Evolutionary conservation across 2,888 invertebrate genomes (phyloP).

Genomic region (Pimpla rufipes): DNA sequence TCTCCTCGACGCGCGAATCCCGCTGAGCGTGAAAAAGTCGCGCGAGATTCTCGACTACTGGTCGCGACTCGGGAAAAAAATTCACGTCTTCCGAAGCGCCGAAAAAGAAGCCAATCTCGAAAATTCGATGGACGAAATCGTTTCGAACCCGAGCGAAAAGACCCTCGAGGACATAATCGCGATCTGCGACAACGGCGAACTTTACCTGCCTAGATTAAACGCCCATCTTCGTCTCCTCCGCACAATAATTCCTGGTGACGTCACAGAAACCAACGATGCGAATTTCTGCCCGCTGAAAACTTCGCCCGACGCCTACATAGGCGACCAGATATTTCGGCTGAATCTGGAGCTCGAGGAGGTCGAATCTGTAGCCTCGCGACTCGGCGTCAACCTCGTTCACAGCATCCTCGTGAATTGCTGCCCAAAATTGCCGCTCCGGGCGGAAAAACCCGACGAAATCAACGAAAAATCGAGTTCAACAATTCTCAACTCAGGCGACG

Average conservation of each 20-base stretch:
- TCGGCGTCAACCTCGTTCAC: slow-evolving; percentile 91
- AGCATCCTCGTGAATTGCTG: slow-evolving; percentile 91
- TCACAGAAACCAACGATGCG: slow-evolving; percentile 30
- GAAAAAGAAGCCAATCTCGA: slow-evolving; percentile 52
- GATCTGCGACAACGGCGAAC: slow-evolving; percentile 71
- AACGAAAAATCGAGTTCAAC: slow-evolving; percentile 76
- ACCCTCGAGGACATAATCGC: slow-evolving; percentile 72
- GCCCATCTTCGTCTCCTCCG: slow-evolving; percentile 77
- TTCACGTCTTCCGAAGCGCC: slow-evolving; percentile 64
- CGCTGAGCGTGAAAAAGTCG: slow-evolving; percentile 76
- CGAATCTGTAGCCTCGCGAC: slow-evolving; percentile 89
- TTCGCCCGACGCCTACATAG: slow-evolving; percentile 79
- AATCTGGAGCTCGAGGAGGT: slow-evolving; percentile 89
- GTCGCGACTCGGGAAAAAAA: slow-evolving; percentile 72
- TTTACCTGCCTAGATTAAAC: slow-evolving; percentile 75
- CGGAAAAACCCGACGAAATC: slow-evolving; percentile 80
- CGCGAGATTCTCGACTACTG: slow-evolving; percentile 78
- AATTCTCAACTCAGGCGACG: slow-evolving; percentile 83
- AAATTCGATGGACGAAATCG: slow-evolving; percentile 35
- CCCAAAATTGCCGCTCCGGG: slow-evolving; percentile 87
- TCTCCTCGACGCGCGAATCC: slow-evolving; percentile 76
- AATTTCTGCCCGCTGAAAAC: slow-evolving; percentile 71
- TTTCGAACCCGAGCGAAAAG: slow-evolving; percentile 59
- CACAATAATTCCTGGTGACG: slow-evolving; percentile 74
- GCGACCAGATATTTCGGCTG: slow-evolving; percentile 88